Evolutionary conservation across 2,113 vertebrate species (phyloP).

Genomic region (Steatornis caripensis): DNA sequence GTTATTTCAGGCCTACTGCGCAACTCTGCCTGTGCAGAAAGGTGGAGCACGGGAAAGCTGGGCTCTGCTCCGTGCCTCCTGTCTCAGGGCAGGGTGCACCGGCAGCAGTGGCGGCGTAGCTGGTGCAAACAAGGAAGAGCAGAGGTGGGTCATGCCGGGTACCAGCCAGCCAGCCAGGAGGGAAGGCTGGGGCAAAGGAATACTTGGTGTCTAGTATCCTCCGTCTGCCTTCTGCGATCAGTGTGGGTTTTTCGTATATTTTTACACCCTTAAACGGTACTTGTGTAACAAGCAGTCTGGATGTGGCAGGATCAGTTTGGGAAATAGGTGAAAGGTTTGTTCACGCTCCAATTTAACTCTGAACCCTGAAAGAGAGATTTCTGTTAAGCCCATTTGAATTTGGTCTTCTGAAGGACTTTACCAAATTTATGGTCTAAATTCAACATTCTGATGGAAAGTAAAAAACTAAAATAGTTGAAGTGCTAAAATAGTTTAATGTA

Average conservation of each 20-base stretch:
- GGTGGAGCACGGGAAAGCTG: not conserved
- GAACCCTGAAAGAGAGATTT: not conserved
- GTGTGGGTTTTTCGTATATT: rapidly evolving
- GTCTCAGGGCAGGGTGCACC: not conserved
- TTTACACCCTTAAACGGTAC: not conserved
- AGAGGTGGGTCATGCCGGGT: rapidly evolving
- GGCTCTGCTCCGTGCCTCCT: rapidly evolving
- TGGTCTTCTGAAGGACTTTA: not conserved
- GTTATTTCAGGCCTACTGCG: rapidly evolving
- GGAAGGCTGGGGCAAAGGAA: no score
- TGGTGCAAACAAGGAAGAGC: not conserved
- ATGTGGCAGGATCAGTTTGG: rapidly evolving
- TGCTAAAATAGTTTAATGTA: not conserved
- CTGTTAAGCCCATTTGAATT: rapidly evolving
- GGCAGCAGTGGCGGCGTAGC: not conserved
- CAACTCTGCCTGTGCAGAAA: not conserved
- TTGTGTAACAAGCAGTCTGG: not conserved
- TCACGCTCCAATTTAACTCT: rapidly evolving
- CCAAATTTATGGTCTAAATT: slow-evolving; percentile 15
- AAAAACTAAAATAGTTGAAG: not conserved
- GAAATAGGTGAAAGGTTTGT: not conserved
- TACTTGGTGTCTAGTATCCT: not conserved
- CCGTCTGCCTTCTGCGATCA: not conserved
- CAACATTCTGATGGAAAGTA: not conserved
- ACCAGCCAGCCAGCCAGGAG: not conserved